A percentile compares a stretch with the other conserved stretches of the same genome.
phyloP scores from a whole-genome alignment of 2,888 invertebrate species.

The Lycophotia porphyrea region DNA sequence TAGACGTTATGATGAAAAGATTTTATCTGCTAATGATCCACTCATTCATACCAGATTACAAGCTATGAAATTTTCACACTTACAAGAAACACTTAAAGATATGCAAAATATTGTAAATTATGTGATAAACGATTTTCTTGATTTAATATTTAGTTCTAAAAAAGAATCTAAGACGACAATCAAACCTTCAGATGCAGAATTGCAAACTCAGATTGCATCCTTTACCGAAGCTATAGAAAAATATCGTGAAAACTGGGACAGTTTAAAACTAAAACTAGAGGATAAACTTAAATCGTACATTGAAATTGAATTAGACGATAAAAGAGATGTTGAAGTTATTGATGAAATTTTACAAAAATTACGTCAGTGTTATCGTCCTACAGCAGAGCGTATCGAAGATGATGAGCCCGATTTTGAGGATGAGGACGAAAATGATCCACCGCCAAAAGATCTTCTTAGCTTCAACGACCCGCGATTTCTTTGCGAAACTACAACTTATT shows the following conservation, averaged over 20 bases:
- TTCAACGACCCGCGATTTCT: slow-evolving; percentile 81
- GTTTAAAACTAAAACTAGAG: slow-evolving; percentile 84
- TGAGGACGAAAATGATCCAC: slow-evolving; percentile 73
- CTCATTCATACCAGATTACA: slow-evolving; percentile 77
- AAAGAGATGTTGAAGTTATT: slow-evolving; percentile 80
- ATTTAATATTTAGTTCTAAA: slow-evolving; percentile 36
- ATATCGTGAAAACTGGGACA: slow-evolving; percentile 82
- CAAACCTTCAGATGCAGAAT: slow-evolving; percentile 64
- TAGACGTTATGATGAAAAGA: slow-evolving; percentile 78
- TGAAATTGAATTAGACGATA: slow-evolving; percentile 86
- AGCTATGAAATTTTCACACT: slow-evolving; percentile 57
- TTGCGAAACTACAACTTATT: slow-evolving; percentile 91
- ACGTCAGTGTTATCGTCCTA: slow-evolving; percentile 79
- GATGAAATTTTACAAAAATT: slow-evolving; percentile 81
- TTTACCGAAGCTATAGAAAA: slow-evolving; percentile 79
- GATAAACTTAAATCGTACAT: slow-evolving; percentile 80
- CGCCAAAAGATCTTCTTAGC: slow-evolving; percentile 72
- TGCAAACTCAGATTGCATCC: slow-evolving; percentile 58
- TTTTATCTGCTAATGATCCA: slow-evolving; percentile 77
- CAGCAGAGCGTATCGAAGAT: slow-evolving; percentile 71
- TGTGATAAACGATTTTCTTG: slow-evolving; percentile 63
- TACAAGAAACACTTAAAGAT: slow-evolving; percentile 56
- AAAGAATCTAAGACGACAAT: slow-evolving; percentile 30
- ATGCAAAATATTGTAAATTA: slow-evolving; percentile 73
- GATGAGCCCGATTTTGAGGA: slow-evolving; percentile 71